These are phyloP conservation scores for Cyaniris semiargus DNA, from an alignment of 2,888 invertebrate genomes.

Conservation along the genomic window DNA sequence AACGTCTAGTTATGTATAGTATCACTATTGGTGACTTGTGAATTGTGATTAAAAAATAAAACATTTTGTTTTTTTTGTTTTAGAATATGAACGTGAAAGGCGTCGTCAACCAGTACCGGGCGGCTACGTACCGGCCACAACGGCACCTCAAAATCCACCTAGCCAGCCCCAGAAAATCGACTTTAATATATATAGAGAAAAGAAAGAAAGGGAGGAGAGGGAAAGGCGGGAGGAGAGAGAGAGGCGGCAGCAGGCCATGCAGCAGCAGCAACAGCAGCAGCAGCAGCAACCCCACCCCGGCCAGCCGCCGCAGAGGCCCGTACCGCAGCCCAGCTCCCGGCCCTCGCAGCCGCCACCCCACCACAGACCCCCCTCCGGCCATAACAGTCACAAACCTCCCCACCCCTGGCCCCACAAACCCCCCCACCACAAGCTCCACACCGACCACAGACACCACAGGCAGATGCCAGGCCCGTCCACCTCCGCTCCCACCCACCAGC, in stretches of 20 bases:
- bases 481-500: conserved; percentile 47
- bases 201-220: conserved; percentile 81
- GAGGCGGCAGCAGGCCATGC: conserved; percentile 55
- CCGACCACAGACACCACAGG: conserved; percentile 48
- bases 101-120: conserved; percentile 66
- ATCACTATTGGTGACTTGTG: not conserved
- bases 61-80: not conserved
- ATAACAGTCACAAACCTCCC: conserved; percentile 61
- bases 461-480: conserved; percentile 44
- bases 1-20: not conserved
- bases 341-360: conserved; percentile 49
- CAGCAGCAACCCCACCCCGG: conserved; percentile 2
- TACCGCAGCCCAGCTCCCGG: conserved; percentile 44
- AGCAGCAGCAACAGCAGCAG: conserved; percentile 49
- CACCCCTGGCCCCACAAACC: conserved; percentile 66
- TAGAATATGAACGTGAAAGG: conserved; percentile 75
- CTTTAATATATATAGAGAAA: conserved; percentile 83
- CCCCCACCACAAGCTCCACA: conserved; percentile 59
- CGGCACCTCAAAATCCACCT: conserved; percentile 55
- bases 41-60: not conserved
- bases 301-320: conserved; percentile 37
- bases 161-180: conserved; percentile 77
- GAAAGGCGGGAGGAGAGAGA: conserved; percentile 68
- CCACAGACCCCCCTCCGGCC: conserved; percentile 53
- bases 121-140: conserved; percentile 69